Conservation (phyloP, 2,113 vertebrate genomes). For the Seriola rivoliana region DNA sequence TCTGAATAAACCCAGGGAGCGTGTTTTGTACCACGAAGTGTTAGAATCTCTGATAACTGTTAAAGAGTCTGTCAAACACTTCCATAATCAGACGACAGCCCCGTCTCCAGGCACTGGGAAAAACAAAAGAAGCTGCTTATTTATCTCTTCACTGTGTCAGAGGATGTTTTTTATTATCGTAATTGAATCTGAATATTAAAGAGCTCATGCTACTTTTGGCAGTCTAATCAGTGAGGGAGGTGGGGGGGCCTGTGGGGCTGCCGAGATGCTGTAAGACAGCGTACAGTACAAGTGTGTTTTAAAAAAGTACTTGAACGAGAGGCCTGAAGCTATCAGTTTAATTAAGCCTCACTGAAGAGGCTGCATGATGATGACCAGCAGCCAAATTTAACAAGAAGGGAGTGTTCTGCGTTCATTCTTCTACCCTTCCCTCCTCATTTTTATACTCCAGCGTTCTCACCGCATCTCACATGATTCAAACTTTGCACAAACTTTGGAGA, state of each 20-base stretch:
- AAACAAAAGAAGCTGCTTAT: slow-evolving; percentile 10
- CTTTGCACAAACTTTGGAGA: background rate
- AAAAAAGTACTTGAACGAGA: background rate
- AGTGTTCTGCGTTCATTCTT: background rate
- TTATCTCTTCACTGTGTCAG: slow-evolving; percentile 12
- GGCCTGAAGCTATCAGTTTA: slow-evolving; percentile 31
- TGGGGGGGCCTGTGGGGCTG: background rate
- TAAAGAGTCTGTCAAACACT: slow-evolving; percentile 10
- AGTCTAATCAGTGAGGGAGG: slow-evolving; percentile 27
- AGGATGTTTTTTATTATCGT: slow-evolving; percentile 31
- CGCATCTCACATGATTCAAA: background rate
- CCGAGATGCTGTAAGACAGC: slow-evolving; percentile 12
- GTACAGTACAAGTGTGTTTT: background rate
- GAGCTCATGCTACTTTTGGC: background rate
- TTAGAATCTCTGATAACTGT: slow-evolving; percentile 8
- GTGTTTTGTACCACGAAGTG: slow-evolving; percentile 7
- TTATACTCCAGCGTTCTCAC: background rate
- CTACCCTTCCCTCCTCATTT: background rate
- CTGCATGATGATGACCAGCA: background rate
- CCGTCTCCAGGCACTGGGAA: background rate
- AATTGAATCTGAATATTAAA: slow-evolving; percentile 55
- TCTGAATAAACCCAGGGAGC: slow-evolving; percentile 35
- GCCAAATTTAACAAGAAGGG: background rate
- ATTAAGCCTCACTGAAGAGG: slow-evolving; percentile 16
- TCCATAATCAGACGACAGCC: background rate